Evolutionary conservation across 2,797 vertebrate species (phyloP), one percentile per base, ranked within the genome.

Genomic region (Pitangus sulphuratus): DNA sequence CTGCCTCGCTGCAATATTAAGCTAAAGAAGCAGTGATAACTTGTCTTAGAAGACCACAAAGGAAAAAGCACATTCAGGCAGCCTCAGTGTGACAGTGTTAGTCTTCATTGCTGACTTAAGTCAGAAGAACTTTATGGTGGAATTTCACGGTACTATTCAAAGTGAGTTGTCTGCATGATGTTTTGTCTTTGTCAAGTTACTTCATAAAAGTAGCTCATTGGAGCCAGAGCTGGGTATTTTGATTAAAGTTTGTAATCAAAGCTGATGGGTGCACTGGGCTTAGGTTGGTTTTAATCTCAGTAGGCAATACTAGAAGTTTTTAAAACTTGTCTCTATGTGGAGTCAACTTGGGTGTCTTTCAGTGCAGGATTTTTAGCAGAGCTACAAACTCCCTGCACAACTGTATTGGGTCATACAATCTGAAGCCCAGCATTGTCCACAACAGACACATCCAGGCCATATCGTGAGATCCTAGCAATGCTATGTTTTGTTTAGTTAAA

Each of bases 371-470:
- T 90, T 90, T 86, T 47, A 45, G 44, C 6, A 58, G 42, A 61
- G n/a, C 1, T 6, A 9, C 0, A 5, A 69, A 5, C 8, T 65
- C 31, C 19, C 2, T 24, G 37, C 37, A 9, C 8, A 22, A 51
- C 66, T 26, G 8, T 16, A 28, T 62, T 48, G 44, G 54, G 56
- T 31, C 64, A 30, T 47, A 4, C 3, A 2, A 40, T 78, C 51
- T 33, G 77, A 75, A 87, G 54, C 33, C 24, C 45, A 9, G 40
- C 15, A 1, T 12, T 47, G 69, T 30, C 37, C 18, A 19, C 33
- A 14, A 5, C 8, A 25, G 44, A 31, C 54, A 6, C 0, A 4
- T 15, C 44, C 28, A 19, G 51, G 25, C 28, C 1, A 0, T 56
- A 4, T 16, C 0, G 2, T 17, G 58, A 26, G 20, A 51, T 69